Evolutionary conservation across 2,113 vertebrate species (phyloP).

Genomic region (Sprattus sprattus): DNA sequence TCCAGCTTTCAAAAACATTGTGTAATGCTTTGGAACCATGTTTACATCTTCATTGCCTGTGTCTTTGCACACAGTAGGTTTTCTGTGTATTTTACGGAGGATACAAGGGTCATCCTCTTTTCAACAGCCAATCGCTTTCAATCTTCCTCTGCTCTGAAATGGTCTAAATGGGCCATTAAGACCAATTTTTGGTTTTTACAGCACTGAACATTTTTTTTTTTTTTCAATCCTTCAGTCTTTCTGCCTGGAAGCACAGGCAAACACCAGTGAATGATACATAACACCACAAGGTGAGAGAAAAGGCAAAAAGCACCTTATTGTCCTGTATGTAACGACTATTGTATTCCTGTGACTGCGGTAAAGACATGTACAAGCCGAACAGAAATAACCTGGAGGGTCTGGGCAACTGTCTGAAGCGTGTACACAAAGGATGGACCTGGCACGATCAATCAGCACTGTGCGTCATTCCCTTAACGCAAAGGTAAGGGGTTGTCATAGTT

Average conservation of each 20-base stretch:
- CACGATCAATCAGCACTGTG: conserved; percentile 46
- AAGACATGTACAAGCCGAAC: not conserved
- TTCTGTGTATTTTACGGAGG: too few species aligned
- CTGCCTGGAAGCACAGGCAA: not conserved
- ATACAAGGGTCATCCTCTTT: too few species aligned
- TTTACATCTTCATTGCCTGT: not conserved
- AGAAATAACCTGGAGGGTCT: not conserved
- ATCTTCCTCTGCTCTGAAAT: too few species aligned
- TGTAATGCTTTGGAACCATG: not conserved
- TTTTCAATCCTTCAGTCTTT: too few species aligned
- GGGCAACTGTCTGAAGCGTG: not conserved
- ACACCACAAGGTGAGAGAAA: not conserved
- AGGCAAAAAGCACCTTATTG: not conserved
- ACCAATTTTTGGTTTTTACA: too few species aligned
- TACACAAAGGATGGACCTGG: conserved; percentile 40
- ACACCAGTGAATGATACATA: not conserved
- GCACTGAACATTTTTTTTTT: too few species aligned
- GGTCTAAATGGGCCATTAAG: too few species aligned
- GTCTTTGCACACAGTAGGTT: not conserved
- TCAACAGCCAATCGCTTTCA: too few species aligned
- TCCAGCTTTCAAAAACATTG: not conserved
- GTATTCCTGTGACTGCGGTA: not conserved
- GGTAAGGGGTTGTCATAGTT: conserved; percentile 52
- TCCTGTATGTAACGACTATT: not conserved
- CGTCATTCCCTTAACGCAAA: conserved; percentile 38